Conservation (phyloP, 30 jellyfish, hydroid and myxozoan genomes). For the Hydra vulgaris region DNA sequence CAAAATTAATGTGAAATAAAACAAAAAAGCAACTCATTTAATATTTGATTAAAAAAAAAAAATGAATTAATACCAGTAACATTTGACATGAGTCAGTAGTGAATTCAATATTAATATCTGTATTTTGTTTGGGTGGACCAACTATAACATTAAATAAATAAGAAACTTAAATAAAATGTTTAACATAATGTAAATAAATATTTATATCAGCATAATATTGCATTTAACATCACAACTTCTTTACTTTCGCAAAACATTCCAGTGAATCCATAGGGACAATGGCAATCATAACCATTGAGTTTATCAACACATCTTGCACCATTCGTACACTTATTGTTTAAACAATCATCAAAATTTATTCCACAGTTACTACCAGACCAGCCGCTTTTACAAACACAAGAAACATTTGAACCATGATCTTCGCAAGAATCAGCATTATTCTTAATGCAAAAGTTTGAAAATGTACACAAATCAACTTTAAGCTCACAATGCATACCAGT, state of each 20-base stretch:
- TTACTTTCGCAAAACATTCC: conserved; percentile 69
- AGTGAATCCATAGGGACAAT: conserved; percentile 36
- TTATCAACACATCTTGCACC: conserved; percentile 67
- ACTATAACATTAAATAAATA: neutral
- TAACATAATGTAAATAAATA: neutral
- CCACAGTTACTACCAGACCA: conserved; percentile 80
- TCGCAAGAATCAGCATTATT: conserved; percentile 56
- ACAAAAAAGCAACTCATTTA: neutral
- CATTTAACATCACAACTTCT: neutral
- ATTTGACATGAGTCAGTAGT: conserved; percentile 49
- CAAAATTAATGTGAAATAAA: too few relatives aligned
- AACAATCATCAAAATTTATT: conserved; percentile 64
- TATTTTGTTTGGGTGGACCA: neutral
- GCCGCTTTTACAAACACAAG: conserved; percentile 67
- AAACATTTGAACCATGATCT: conserved; percentile 69
- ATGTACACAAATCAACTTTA: conserved; percentile 52
- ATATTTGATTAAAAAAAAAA: neutral
- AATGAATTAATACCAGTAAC: conserved; percentile 5
- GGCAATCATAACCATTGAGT: conserved; percentile 52
- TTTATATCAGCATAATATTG: too few relatives aligned
- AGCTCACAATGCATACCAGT: conserved; percentile 67
- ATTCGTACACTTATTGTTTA: conserved; percentile 13
- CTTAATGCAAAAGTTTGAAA: conserved; percentile 42
- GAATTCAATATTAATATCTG: conserved; percentile 41
- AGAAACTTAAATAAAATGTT: neutral